Evolutionary conservation across 2,797 vertebrate genomes (phyloP).

Genomic region (Pagetopsis macropterus): DNA sequence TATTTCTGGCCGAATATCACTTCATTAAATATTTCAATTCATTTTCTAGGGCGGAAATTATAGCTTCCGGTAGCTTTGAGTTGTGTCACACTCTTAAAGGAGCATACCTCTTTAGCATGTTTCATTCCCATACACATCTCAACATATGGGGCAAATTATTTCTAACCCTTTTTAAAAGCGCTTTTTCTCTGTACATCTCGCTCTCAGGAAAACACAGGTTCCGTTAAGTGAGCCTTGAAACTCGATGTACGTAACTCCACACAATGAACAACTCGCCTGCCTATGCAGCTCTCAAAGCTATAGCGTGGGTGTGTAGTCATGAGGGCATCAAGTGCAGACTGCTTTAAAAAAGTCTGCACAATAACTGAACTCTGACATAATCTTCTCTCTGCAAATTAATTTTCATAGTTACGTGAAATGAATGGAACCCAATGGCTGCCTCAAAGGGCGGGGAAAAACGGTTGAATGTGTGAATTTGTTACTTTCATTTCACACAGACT

Average conservation of each 20-base stretch:
- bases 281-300: constrained; percentile 8
- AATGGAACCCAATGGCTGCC: constrained; percentile 16
- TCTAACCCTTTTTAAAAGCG: constrained; percentile 5
- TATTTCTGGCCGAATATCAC: constrained; percentile 51
- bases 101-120: background rate
- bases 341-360: constrained; percentile 26
- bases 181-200: constrained; percentile 27
- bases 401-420: background rate
- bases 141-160: background rate
- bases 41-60: constrained; percentile 61
- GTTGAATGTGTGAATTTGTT: constrained; percentile 2
- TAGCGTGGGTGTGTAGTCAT: background rate
- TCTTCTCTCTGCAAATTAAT: constrained; percentile 19
- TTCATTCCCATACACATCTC: constrained; percentile 6
- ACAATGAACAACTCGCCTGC: constrained; percentile 25
- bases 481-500: constrained; percentile 9
- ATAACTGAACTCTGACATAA: constrained; percentile 1
- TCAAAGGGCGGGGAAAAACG: background rate
- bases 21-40: constrained; percentile 59
- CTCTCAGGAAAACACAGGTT: constrained; percentile 40
- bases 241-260: constrained; percentile 23
- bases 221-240: constrained; percentile 30
- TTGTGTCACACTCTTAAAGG: constrained; percentile 24
- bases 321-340: background rate
- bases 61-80: constrained; percentile 32